A percentile compares a stretch with the other conserved stretches of the same genome.
These are phyloP conservation scores for Furnarius figulus DNA, from an alignment of 2,113 vertebrate genomes.

Conservation along the genomic window DNA sequence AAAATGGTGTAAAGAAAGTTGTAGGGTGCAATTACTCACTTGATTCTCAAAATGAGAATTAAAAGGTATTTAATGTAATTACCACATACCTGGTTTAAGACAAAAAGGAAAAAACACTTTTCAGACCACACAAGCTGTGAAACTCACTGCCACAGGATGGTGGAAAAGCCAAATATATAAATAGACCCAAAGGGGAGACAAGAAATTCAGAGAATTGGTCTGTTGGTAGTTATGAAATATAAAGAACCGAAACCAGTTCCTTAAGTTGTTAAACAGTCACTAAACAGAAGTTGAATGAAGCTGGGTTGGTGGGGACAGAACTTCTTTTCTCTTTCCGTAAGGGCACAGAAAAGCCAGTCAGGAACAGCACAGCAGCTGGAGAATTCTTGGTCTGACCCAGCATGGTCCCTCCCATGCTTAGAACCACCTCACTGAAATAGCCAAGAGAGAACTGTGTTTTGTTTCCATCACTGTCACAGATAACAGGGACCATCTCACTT, in stretches of 20 bases:
- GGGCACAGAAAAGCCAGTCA: neutral
- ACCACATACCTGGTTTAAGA: neutral
- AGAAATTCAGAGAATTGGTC: neutral
- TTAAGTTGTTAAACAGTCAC: rapidly evolving
- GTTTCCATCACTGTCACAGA: neutral
- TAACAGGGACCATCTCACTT: rapidly evolving
- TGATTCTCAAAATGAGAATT: neutral
- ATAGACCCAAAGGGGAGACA: neutral
- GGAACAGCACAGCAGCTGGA: neutral
- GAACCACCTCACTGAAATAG: neutral
- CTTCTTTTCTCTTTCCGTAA: neutral
- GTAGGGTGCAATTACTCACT: neutral
- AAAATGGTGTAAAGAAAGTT: neutral
- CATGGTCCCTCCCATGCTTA: rapidly evolving
- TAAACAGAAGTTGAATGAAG: neutral
- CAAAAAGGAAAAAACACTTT: neutral
- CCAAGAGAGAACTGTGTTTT: neutral
- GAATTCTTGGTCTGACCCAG: neutral
- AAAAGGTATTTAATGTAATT: neutral
- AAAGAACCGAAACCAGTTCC: neutral
- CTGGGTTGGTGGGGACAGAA: rapidly evolving
- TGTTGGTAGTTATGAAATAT: neutral
- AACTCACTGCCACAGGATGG: neutral
- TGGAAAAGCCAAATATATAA: neutral
- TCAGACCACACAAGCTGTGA: neutral